Evolutionary conservation across 2,888 invertebrate genomes (phyloP).

Genomic region (Isoperla grammatica): DNA sequence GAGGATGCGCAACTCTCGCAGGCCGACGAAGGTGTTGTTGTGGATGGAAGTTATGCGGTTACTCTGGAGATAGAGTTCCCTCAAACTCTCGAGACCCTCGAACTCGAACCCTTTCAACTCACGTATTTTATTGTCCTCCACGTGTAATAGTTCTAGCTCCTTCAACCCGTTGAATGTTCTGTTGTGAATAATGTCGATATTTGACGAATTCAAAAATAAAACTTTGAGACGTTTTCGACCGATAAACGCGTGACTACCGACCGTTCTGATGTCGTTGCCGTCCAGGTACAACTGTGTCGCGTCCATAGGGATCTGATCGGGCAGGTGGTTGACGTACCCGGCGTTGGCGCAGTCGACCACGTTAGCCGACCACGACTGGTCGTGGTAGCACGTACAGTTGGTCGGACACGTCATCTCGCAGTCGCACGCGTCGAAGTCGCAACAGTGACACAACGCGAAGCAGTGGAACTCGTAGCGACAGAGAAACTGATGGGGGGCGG

Average conservation of each 20-base stretch:
- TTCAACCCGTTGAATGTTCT: slow-evolving; percentile 79
- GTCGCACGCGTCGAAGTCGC: slow-evolving; percentile 87
- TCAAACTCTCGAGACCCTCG: slow-evolving; percentile 66
- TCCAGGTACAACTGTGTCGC: slow-evolving; percentile 83
- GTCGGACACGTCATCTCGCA: slow-evolving; percentile 88
- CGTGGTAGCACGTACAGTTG: slow-evolving; percentile 84
- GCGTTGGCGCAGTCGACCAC: slow-evolving; percentile 75
- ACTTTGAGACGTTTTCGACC: slow-evolving; percentile 73
- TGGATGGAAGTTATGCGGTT: slow-evolving; percentile 65
- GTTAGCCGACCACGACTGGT: slow-evolving; percentile 80
- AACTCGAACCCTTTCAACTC: slow-evolving; percentile 73
- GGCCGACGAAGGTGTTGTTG: slow-evolving; percentile 63
- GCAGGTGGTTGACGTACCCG: slow-evolving; percentile 62
- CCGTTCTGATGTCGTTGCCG: slow-evolving; percentile 69
- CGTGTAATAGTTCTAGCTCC: slow-evolving; percentile 66
- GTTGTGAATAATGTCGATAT: slow-evolving; percentile 72
- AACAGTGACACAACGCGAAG: slow-evolving; percentile 82
- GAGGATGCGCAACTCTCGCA: slow-evolving; percentile 59
- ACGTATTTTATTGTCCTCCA: slow-evolving; percentile 67
- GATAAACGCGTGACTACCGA: slow-evolving; percentile 79
- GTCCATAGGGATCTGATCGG: slow-evolving; percentile 84
- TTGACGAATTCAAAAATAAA: slow-evolving; percentile 70
- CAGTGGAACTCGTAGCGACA: slow-evolving; percentile 82
- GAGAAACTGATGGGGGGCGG: slow-evolving; percentile 74
- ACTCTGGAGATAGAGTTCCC: slow-evolving; percentile 66